Percentiles rank a stretch among this genome's conserved stretches.
Evolutionary conservation across 2,113 vertebrate species (phyloP).

Genomic region (Acanthochromis polyacanthus): DNA sequence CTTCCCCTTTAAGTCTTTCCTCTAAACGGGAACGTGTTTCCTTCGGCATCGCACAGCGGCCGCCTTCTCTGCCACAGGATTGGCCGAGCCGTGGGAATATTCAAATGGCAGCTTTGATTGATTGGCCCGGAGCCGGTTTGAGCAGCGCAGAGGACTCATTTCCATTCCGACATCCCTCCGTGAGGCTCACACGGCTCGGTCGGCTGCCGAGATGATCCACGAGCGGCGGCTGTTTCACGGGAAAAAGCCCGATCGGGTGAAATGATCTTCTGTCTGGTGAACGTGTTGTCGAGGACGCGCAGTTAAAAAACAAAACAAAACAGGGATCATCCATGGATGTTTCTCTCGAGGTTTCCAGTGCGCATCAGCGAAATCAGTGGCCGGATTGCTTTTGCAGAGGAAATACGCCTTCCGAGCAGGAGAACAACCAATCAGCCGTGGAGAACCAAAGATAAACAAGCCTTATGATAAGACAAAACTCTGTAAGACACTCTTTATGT

Average conservation of each 20-base stretch:
- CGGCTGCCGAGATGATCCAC: conserved; percentile 49
- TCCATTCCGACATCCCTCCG: conserved; percentile 73
- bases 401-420: conserved; percentile 79
- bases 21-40: conserved; percentile 73
- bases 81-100: conserved; percentile 81
- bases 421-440: conserved; percentile 76
- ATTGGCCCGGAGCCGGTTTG: conserved; percentile 80
- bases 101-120: conserved; percentile 63
- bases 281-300: conserved; percentile 48
- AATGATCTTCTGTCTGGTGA: conserved; percentile 5
- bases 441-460: conserved; percentile 83
- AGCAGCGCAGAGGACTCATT: conserved; percentile 59
- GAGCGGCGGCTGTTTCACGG: conserved; percentile 14
- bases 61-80: conserved; percentile 69
- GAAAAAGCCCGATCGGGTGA: conserved; percentile 22
- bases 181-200: conserved; percentile 43
- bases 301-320: conserved; percentile 31
- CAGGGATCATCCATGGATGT: conserved; percentile 72
- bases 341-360: conserved; percentile 55
- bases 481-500: conserved; percentile 66
- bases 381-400: conserved; percentile 66
- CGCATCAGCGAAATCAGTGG: conserved; percentile 61
- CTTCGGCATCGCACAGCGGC: conserved; percentile 61
- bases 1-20: conserved; percentile 75
- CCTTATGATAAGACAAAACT: conserved; percentile 80